Base-by-base conservation (phyloP, 2,113 vertebrate genomes). In the Ginglymostoma cirratum region DNA sequence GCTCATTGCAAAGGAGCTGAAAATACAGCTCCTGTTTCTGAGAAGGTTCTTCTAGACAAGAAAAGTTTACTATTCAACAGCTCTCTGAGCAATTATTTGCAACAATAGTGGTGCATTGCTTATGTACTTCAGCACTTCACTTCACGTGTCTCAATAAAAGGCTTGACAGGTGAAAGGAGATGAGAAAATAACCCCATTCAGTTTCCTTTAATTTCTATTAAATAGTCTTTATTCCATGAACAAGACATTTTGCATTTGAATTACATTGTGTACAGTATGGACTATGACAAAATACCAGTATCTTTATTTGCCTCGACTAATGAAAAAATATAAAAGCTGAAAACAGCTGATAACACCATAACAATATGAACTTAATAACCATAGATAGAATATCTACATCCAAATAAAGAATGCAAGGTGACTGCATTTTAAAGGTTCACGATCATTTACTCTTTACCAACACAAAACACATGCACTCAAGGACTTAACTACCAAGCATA, bases 211-310 rank as follows among this genome's bases (percentile, higher is more conserved):
- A 34, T 72, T 69, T 70, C 69, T 95, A 95, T 95, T 95, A 95
- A 95, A 95, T 48, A 95, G 42, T 95, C 94, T 95, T 95, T 95
- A 95, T 95, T 95, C 27, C 69, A 95, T 70, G 94, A 95, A 94
- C 67, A 94, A 95, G 42, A 95, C 69, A 72, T 72, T 95, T 38
- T 95, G 69, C 66, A 72, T 48, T 45, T 95, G 69, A 95, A 95
- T 72, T 95, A 95, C 42, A 72, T 72, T 61, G 55, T 61, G 27
- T 95, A 72, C 94, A 70, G 45, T 48, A 61, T 48, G 66, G 69
- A 52, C 94, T 95, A 95, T 95, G 94, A 95, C 94, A 95, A 95
- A 95, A 95, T 95, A 95, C 94, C 69, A 52, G n/a, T 38, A 52
- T 95, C 67, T 95, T 95, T 72, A 95, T 94, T 90, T 90, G 52